These are phyloP conservation scores for Caenorhabditis uteleia DNA, from an alignment of 2,888 invertebrate genomes.

Conservation along the genomic window DNA sequence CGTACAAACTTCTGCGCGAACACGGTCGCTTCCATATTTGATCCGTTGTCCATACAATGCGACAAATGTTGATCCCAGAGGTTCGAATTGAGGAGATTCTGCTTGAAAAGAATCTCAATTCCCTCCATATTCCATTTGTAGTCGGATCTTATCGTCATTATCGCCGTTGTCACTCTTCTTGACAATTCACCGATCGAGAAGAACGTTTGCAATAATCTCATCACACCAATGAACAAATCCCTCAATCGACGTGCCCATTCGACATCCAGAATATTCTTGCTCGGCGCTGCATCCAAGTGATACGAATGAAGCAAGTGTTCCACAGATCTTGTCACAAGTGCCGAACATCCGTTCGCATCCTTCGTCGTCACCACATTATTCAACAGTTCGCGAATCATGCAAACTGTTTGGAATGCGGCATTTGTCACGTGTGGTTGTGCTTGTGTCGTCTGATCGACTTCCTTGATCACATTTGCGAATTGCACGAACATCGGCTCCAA, in stretches of 20 bases:
- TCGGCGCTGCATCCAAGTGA: constrained; percentile 21
- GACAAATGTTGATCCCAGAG: constrained; percentile 83
- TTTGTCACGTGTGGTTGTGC: constrained; percentile 41
- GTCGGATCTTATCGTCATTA: constrained; percentile 49
- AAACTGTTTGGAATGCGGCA: constrained; percentile 46
- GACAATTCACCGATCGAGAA: constrained; percentile 35
- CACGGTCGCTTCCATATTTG: constrained; percentile 77
- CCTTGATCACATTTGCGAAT: constrained; percentile 41
- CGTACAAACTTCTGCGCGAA: constrained; percentile 80
- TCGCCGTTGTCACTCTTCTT: constrained; percentile 42
- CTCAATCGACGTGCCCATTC: constrained; percentile 55
- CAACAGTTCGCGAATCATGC: constrained; percentile 45
- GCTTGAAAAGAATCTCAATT: constrained; percentile 84
- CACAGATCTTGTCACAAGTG: constrained; percentile 44
- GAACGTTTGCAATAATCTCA: constrained; percentile 37
- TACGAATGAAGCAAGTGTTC: constrained; percentile 55
- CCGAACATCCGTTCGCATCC: constrained; percentile 28
- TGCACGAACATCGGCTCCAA: constrained; percentile 27
- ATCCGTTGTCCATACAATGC: constrained; percentile 83
- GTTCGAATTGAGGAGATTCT: constrained; percentile 80
- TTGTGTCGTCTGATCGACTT: constrained; percentile 46
- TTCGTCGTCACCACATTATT: constrained; percentile 32
- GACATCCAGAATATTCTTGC: constrained; percentile 34
- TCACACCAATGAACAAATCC: constrained; percentile 54
- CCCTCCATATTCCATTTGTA: constrained; percentile 76